Evolutionary conservation across 2,888 invertebrate genomes (phyloP).

Genomic region (Arrhopalites spinosus): DNA sequence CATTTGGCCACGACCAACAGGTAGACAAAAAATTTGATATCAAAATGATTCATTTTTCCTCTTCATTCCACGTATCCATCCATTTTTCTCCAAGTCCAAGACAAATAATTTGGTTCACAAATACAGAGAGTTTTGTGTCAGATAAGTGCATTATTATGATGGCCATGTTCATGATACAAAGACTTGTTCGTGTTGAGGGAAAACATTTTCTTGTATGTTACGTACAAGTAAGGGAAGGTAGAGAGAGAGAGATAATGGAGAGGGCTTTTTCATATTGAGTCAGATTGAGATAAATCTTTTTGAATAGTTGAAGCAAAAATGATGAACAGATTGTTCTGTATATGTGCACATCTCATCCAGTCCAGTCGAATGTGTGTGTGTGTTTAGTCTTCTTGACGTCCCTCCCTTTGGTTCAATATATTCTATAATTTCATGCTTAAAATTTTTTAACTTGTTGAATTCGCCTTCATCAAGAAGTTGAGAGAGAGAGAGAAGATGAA

Average conservation of each 20-base stretch:
- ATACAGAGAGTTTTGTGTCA: too few species aligned
- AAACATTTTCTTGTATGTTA: background rate
- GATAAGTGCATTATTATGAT: too few species aligned
- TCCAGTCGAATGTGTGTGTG: background rate
- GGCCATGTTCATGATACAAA: too few species aligned
- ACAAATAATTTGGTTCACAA: too few species aligned
- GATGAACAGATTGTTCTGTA: too few species aligned
- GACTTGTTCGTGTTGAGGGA: background rate
- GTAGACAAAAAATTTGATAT: conserved; percentile 33
- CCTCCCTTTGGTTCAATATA: background rate
- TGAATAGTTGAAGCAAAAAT: too few species aligned
- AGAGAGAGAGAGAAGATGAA: conserved; percentile 9
- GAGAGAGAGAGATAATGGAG: too few species aligned
- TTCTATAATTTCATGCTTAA: conserved; percentile 7
- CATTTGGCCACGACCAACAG: conserved; percentile 73
- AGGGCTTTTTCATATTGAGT: too few species aligned
- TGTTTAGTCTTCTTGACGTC: background rate
- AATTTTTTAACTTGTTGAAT: background rate
- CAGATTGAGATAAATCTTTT: too few species aligned
- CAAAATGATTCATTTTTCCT: background rate
- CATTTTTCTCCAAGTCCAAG: too few species aligned
- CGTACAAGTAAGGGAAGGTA: too few species aligned
- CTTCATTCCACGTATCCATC: background rate
- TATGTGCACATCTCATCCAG: background rate
- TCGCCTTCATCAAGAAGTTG: background rate